Evolutionary conservation across 64 coral and sea anemone species (phyloP), one percentile per base, ranked within the genome.

Genomic region (Montipora foliosa): DNA sequence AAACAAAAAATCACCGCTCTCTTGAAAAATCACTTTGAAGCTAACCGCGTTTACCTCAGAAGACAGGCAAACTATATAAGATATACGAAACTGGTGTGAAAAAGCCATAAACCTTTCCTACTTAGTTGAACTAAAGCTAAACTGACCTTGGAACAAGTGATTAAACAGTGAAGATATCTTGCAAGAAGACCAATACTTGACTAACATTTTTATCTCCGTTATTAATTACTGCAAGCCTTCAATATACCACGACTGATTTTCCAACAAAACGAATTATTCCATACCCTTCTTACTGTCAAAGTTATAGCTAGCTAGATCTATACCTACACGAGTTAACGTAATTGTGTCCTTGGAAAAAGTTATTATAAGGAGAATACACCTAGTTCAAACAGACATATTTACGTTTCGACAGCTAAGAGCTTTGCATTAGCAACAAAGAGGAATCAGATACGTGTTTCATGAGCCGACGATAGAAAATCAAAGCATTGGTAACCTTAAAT

Each of bases 361-460:
- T 37, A 37, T 37, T 37, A 37, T 37, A 37, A 37, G 37, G 37
- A 37, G 37, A 37, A 37, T 37, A 37, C 37, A 37, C 6, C 53
- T 57, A 5, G 6, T 11, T 57, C 53, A 57, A 5, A 8, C 53
- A 68, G 29, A 37, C 13, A 82, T 21, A 45, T 45, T 19, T 15
- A 71, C 45, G 45, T 4, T 49, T 53, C 20, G 57, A 55, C 21
- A 8, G 66, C 62, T 86, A 21, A 49, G 9, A 49, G 10, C n/a
- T 50, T 44, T 64, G 22, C 64, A 86, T 86, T 86, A 86, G 6
- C 66, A 86, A 86, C 82, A 50, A 72, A 78, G 47, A 49, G 66
- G 46, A 86, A 86, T 71, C 66, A 45, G 82, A 86, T 86, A 86
- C 47, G 66, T 44, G 19, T 72, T 86, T 86, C 66, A 71, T 72